Base-by-base conservation (phyloP, 2,113 vertebrate genomes). In the Eclectus roratus region DNA sequence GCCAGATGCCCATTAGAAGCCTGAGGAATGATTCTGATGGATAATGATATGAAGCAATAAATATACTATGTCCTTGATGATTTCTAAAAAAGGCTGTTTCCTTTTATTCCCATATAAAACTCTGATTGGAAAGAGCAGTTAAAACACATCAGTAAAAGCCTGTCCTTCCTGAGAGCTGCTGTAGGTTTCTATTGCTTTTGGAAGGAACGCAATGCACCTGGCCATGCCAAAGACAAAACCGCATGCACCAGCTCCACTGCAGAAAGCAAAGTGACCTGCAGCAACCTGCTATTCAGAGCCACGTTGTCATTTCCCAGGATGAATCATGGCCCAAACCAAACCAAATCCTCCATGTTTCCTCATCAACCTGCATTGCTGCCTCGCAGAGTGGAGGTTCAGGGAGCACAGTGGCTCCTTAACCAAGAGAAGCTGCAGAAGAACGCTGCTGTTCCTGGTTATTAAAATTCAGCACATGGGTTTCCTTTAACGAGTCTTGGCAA, bases 61-160 rank as follows among this genome's bases (percentile, higher is more conserved):
- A 89, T 68, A 65, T 65, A 17, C 78, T 8, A 18, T 71, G 83
- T 43, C 80, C 93, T 53, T 63, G 68, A 56, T 85, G 87, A 43
- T 69, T 70, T 82, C 77, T 49, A 58, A 72, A 89, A 71, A 68
- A 80, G 77, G 27, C 35, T 47, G 50, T 91, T 96, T 73, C 85
- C 76, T 92, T 95, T 92, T 87, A 93, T 91, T 89, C 80, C 63
- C 28, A 0, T 35, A 39, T 72, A 95, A 95, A 91, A 77, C 28
- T 66, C 52, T 1, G 33, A n/a, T 3, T 82, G 91, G 65, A 72
- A 65, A 35, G 79, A 17, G 19, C 28, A 66, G 70, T 72, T 93
- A 56, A 80, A 86, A 33, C 53, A 11, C 64, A n/a, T 3, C 39
- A 37, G 79, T 47, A 33, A 44, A 11, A 84, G 68, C 15, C 71